Percentiles rank a stretch among this genome's conserved stretches.
These are phyloP conservation scores for Chaetodon auriga DNA, from an alignment of 2,113 vertebrate species.

Conservation along the genomic window DNA sequence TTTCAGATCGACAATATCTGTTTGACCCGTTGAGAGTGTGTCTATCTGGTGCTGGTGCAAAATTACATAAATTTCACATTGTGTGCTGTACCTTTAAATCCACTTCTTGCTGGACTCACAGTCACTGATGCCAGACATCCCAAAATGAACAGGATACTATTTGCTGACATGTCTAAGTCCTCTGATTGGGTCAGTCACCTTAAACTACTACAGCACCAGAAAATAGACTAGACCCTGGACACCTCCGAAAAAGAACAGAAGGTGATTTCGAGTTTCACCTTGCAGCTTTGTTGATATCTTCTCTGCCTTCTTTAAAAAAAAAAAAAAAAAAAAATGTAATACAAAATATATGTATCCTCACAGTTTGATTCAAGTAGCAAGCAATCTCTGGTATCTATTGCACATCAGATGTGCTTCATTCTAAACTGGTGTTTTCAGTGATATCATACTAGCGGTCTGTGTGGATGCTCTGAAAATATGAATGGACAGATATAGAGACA, in stretches of 20 bases:
- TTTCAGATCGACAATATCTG: not conserved
- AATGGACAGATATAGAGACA: not conserved
- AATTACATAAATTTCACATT: constrained; percentile 9
- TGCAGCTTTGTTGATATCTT: not conserved
- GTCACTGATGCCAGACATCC: constrained; percentile 22
- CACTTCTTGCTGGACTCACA: constrained; percentile 7
- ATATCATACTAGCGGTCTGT: not conserved
- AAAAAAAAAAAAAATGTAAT: not conserved
- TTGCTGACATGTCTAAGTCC: constrained; percentile 23
- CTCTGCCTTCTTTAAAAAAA: not conserved
- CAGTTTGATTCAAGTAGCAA: not conserved
- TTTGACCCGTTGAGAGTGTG: constrained; percentile 17
- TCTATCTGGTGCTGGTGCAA: not conserved
- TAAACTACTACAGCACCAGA: constrained; percentile 10
- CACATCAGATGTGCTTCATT: not conserved
- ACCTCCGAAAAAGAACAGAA: not conserved
- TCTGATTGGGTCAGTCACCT: constrained; percentile 16
- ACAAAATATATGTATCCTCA: not conserved
- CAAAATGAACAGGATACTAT: constrained; percentile 12
- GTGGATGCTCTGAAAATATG: not conserved
- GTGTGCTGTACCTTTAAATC: constrained; percentile 30
- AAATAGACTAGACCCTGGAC: not conserved
- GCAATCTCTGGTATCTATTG: not conserved
- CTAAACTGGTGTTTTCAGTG: not conserved
- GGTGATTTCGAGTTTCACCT: not conserved